Base-by-base conservation (phyloP, 1,140 invertebrate species). In the Drosophila nebulosa region DNA sequence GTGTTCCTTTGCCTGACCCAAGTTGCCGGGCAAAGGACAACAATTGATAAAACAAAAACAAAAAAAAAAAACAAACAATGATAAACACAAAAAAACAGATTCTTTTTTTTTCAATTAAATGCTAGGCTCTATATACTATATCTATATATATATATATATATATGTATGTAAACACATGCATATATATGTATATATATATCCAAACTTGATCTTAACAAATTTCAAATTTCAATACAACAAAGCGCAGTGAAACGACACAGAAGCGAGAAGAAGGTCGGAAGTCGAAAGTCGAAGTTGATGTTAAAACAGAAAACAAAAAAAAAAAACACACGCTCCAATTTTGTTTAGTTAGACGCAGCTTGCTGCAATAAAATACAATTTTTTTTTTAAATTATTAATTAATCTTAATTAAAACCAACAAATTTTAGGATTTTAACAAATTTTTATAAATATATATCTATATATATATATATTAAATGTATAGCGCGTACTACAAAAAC, bases 371-470 rank as follows among this genome's bases (percentile, higher is more conserved):
- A 74, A 74, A 36, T 30, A 57, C 32, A 74, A 68, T 80, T 46
- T 83, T 80, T 79, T 83, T 85, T 88, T 88, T 83, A 88, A 88
- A 88, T 88, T 88, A 88, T 88, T 88, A 88, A 88, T 88, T 88
- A 88, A 88, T 88, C 69, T 79, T 88, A 88, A 88, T 88, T 88
- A 88, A 86, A 88, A 88, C 84, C 83, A 88, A 88, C 83, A 88
- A 88, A 88, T 88, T 88, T 88, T 88, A 88, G 84, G 84, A 88
- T 88, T 88, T 88, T 88, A 88, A 88, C 83, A 83, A 88, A 88
- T 88, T 88, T 88, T 86, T 86, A 88, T 72, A 78, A 78, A 52
- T 62, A 51, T 32, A 32, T 57, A 57, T 46, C 39, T 46, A 46
- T 53, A 26, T 52, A 52, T 52, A 53, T 53, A 27, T 53, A 76